Conservation (phyloP, 2,797 vertebrate genomes). For the Dallia pectoralis region DNA sequence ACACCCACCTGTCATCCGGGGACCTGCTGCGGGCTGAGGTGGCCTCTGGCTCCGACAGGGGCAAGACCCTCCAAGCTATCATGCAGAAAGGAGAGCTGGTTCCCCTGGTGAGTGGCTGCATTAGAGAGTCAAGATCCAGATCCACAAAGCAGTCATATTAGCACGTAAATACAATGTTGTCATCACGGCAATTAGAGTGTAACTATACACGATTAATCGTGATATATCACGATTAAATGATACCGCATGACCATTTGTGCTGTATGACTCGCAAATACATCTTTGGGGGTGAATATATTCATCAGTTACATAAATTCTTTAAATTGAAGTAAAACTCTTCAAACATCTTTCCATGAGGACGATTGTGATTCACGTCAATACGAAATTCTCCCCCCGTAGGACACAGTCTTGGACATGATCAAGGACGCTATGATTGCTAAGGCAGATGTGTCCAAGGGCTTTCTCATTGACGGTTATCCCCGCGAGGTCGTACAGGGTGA, state of each 20-base stretch:
- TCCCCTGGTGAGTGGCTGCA: conserved; percentile 82
- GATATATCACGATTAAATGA: too few species aligned
- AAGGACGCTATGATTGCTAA: conserved; percentile 95
- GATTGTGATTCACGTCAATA: neutral
- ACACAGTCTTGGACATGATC: conserved; percentile 97
- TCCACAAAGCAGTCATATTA: neutral
- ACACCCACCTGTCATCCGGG: conserved; percentile 95
- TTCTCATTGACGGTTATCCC: conserved; percentile 95
- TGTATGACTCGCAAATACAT: neutral
- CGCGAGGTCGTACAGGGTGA: conserved; percentile 96
- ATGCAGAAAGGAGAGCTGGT: conserved; percentile 98
- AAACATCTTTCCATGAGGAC: neutral
- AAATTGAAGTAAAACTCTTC: neutral
- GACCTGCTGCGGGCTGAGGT: conserved; percentile 94
- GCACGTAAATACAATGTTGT: conserved; percentile 1
- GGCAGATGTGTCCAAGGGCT: conserved; percentile 89
- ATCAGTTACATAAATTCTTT: neutral
- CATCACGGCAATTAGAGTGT: neutral
- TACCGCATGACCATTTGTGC: neutral
- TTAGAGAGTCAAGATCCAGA: neutral
- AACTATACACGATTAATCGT: neutral
- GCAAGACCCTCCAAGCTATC: conserved; percentile 91
- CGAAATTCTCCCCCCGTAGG: conserved; percentile 66
- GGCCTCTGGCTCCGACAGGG: conserved; percentile 87
- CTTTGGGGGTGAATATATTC: neutral